Conservation (phyloP, 1,140 invertebrate genomes). For the Octopus bimaculoides region DNA sequence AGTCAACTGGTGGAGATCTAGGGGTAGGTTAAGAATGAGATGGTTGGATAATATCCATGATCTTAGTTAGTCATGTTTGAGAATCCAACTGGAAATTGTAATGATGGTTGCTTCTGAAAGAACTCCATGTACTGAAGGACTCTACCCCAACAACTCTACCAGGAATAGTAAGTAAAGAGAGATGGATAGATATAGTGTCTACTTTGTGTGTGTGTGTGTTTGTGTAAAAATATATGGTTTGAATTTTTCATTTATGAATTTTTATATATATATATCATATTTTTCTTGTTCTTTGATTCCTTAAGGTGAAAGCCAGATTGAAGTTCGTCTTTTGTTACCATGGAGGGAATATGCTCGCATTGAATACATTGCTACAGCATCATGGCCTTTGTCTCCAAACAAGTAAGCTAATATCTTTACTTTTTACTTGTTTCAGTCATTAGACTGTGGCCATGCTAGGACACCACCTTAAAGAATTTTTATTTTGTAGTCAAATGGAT, state of each 20-base stretch:
- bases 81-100: too few relatives aligned
- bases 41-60: too few relatives aligned
- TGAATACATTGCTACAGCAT: slow-evolving; percentile 67
- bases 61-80: too few relatives aligned
- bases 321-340: slow-evolving; percentile 69
- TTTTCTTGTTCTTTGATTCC: background rate
- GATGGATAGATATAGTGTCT: too few relatives aligned
- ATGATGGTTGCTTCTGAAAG: too few relatives aligned
- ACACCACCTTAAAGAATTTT: background rate
- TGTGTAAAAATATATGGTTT: background rate
- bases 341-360: slow-evolving; percentile 76
- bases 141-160: too few relatives aligned
- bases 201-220: background rate
- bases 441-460: background rate
- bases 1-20: too few relatives aligned
- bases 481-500: too few relatives aligned
- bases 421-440: background rate
- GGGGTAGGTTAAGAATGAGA: too few relatives aligned
- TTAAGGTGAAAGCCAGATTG: slow-evolving; percentile 63
- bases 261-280: background rate
- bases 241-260: background rate
- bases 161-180: too few relatives aligned
- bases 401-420: slow-evolving; percentile 56
- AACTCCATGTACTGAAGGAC: too few relatives aligned
- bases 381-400: slow-evolving; percentile 63